phyloP scores from a whole-genome alignment of 2,888 invertebrate genomes.

The Ennomos quercinarius region DNA sequence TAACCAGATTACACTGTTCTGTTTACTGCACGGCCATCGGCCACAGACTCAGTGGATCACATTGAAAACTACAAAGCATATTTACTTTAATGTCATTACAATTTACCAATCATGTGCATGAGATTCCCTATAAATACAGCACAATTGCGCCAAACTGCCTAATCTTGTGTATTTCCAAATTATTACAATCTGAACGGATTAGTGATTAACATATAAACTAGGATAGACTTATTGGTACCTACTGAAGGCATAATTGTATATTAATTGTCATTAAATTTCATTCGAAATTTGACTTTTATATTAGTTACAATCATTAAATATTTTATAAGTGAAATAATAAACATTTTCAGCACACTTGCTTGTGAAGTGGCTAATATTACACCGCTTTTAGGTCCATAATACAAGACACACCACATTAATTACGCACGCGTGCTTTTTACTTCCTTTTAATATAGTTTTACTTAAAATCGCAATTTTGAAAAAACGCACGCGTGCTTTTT shows the following conservation, averaged over 20 bases:
- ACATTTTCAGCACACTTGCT: too few relatives aligned
- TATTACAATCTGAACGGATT: neutral
- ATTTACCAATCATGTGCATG: conserved; percentile 24
- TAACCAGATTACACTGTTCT: conserved; percentile 24
- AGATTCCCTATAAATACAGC: conserved; percentile 37
- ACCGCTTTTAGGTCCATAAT: too few relatives aligned
- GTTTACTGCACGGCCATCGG: conserved; percentile 4
- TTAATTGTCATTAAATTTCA: conserved; percentile 3
- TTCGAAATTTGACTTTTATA: conserved; percentile 1
- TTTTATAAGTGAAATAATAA: conserved; percentile 30
- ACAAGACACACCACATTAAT: too few relatives aligned
- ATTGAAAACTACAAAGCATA: conserved; percentile 2
- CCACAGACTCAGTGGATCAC: neutral
- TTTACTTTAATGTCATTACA: conserved; percentile 5
- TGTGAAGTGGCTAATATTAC: too few relatives aligned
- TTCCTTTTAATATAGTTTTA: too few relatives aligned
- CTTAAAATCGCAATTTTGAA: too few relatives aligned
- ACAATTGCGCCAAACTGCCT: conserved; percentile 8
- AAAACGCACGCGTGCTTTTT: too few relatives aligned
- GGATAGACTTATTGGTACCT: neutral
- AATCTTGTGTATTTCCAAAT: conserved; percentile 6
- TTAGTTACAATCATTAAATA: conserved; percentile 22
- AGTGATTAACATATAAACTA: neutral
- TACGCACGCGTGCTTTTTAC: too few relatives aligned
- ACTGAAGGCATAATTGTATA: too few relatives aligned